Percentiles rank a stretch among this genome's conserved stretches.
Conservation (phyloP, 1,140 invertebrate species). For the Lordiphosa mommai region DNA sequence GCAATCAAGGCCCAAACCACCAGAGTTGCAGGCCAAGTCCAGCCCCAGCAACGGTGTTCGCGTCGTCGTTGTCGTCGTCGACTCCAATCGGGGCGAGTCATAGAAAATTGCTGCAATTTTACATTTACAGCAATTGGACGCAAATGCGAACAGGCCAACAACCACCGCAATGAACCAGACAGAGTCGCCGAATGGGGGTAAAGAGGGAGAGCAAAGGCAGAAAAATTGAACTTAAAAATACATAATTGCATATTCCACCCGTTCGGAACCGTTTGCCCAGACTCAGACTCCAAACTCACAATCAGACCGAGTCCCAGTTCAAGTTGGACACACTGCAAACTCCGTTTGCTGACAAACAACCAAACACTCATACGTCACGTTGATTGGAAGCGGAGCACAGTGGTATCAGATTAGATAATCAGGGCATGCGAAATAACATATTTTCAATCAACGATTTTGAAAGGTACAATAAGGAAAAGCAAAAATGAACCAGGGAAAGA, state of each 20-base stretch:
- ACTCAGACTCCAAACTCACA: constrained; percentile 13
- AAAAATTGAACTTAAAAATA: constrained; percentile 77
- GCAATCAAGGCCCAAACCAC: constrained; percentile 46
- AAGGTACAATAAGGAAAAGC: no score
- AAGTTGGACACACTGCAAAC: constrained; percentile 52
- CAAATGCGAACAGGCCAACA: constrained; percentile 40
- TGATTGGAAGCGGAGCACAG: constrained; percentile 56
- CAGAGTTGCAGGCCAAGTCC: constrained; percentile 18
- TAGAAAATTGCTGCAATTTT: constrained; percentile 77
- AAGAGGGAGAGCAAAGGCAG: constrained; percentile 52
- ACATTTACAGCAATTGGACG: constrained; percentile 75
- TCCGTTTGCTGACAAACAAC: constrained; percentile 59
- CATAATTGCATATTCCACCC: constrained; percentile 74
- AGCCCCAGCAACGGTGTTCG: constrained; percentile 34
- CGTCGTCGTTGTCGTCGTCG: constrained; percentile 34
- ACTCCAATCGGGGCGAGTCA: constrained; percentile 67
- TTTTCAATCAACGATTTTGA: no score
- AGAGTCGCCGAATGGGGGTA: constrained; percentile 7
- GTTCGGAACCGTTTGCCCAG: not conserved
- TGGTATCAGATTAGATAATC: no score
- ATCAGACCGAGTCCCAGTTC: constrained; percentile 19
- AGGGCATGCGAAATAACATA: no score
- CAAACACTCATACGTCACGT: constrained; percentile 70
- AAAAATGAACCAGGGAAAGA: no score
- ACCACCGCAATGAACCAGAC: constrained; percentile 9